Percentiles rank a stretch among this genome's conserved stretches.
Evolutionary conservation across 2,797 vertebrate genomes (phyloP).

Genomic region (Syndactyla subalaris): DNA sequence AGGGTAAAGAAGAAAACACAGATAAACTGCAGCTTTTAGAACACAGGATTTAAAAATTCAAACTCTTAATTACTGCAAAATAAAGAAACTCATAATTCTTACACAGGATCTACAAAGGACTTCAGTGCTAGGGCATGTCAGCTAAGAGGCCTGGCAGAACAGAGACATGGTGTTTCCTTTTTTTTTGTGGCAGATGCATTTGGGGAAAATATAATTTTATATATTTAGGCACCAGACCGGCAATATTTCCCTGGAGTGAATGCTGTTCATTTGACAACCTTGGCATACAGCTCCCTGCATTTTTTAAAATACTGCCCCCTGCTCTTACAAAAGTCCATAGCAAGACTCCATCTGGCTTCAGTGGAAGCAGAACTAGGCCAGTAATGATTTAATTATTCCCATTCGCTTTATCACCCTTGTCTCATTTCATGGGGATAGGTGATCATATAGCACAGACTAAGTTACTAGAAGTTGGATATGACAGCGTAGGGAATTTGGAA

Average conservation of each 20-base stretch:
- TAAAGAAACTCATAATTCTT: neutral
- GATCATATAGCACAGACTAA: neutral
- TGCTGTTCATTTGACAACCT: neutral
- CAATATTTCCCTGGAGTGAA: neutral
- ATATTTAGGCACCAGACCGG: neutral
- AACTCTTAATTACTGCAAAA: neutral
- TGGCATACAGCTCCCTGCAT: neutral
- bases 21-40: neutral
- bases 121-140: neutral
- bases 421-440: neutral
- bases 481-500: neutral
- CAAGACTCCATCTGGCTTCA: neutral
- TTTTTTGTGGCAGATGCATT: neutral
- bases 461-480: neutral
- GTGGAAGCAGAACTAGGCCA: neutral
- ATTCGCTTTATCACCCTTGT: neutral
- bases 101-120: neutral
- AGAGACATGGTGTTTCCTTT: neutral
- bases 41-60: neutral
- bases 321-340: neutral
- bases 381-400: neutral
- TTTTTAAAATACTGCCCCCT: neutral
- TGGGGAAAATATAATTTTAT: neutral
- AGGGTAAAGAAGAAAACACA: neutral
- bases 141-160: neutral